Conservation (phyloP, 2,888 invertebrate genomes). For the Trachelus stipa region DNA sequence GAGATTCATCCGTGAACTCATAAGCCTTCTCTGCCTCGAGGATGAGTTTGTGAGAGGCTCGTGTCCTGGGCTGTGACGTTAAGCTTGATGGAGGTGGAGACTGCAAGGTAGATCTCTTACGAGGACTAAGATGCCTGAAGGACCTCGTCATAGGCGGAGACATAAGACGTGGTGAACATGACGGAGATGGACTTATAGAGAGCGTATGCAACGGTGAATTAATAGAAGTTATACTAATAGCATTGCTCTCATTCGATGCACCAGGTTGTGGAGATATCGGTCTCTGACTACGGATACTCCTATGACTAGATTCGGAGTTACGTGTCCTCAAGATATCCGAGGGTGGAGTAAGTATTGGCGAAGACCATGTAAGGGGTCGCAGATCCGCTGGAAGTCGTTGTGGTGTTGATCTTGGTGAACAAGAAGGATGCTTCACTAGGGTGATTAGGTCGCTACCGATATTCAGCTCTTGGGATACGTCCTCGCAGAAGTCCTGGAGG, state of each 20-base stretch:
- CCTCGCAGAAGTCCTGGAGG: slow-evolving; percentile 63
- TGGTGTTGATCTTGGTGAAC: slow-evolving; percentile 61
- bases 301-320: slow-evolving; percentile 63
- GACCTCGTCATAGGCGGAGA: slow-evolving; percentile 58
- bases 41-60: slow-evolving; percentile 58
- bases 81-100: slow-evolving; percentile 54
- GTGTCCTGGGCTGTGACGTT: slow-evolving; percentile 49
- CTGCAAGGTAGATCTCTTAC: slow-evolving; percentile 54
- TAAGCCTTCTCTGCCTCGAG: slow-evolving; percentile 79
- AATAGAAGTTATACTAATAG: slow-evolving; percentile 49
- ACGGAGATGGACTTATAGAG: slow-evolving; percentile 58
- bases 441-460: slow-evolving; percentile 62
- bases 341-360: slow-evolving; percentile 56
- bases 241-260: slow-evolving; percentile 50
- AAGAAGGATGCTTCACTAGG: slow-evolving; percentile 62
- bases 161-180: slow-evolving; percentile 60
- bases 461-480: slow-evolving; percentile 60
- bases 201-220: slow-evolving; percentile 57
- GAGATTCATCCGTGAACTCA: slow-evolving; percentile 86
- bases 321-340: slow-evolving; percentile 61
- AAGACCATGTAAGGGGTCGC: slow-evolving; percentile 51
- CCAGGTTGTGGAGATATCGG: slow-evolving; percentile 58
- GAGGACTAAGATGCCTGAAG: slow-evolving; percentile 51
- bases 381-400: slow-evolving; percentile 60
- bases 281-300: slow-evolving; percentile 40